These are phyloP conservation scores for Gulo gulo DNA, from an alignment of 2,113 vertebrate species.

Conservation along the genomic window DNA sequence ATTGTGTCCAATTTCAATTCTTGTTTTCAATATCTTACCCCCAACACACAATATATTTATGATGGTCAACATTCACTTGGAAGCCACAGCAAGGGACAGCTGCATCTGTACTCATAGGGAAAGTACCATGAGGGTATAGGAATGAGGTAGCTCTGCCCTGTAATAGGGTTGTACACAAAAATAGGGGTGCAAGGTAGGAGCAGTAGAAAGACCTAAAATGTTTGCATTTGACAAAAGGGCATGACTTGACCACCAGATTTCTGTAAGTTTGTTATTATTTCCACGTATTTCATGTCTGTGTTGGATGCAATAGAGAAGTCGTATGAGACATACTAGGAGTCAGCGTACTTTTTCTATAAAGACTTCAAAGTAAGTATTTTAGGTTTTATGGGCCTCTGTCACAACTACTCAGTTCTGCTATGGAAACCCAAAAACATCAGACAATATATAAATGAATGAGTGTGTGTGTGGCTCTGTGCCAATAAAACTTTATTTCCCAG, in stretches of 20 bases:
- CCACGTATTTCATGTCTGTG: not conserved
- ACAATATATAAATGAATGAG: no score
- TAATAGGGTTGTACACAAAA: no score
- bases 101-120: no score
- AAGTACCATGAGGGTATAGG: accelerated
- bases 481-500: not conserved
- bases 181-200: not conserved
- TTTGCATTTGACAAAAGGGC: not conserved
- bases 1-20: not conserved
- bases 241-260: not conserved
- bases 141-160: not conserved
- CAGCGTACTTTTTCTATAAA: not conserved
- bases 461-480: not conserved
- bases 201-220: not conserved
- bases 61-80: not conserved
- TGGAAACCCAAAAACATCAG: not conserved
- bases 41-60: not conserved
- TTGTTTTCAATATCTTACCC: not conserved
- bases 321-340: accelerated
- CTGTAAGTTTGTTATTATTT: no score
- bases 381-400: not conserved
- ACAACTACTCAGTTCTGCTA: not conserved
- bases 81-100: not conserved
- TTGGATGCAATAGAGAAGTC: not conserved
- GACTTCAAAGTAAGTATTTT: not conserved